Conservation (phyloP, 2,113 vertebrate genomes). For the Hypocryptadius cinnamomeus region DNA sequence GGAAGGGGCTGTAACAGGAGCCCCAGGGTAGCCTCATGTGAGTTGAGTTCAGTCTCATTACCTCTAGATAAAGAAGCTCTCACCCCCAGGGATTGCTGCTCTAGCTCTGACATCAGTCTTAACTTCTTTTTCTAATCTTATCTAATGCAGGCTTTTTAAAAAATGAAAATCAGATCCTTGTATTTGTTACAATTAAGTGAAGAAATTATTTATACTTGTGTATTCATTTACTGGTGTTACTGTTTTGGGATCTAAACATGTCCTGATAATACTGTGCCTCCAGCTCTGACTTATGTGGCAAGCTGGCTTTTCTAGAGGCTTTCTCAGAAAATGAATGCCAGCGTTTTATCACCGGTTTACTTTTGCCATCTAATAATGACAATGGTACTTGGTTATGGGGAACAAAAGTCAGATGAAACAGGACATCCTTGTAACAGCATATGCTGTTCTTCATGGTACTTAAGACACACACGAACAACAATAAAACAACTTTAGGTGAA, state of each 20-base stretch:
- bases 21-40: not conserved
- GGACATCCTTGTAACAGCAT: conserved; percentile 50
- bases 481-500: conserved; percentile 63
- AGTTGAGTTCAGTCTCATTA: not conserved
- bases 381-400: conserved; percentile 19
- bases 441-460: conserved; percentile 58
- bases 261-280: conserved; percentile 29
- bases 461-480: conserved; percentile 58
- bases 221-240: conserved; percentile 39
- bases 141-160: not conserved
- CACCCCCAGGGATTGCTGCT: conserved; percentile 10
- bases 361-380: conserved; percentile 51
- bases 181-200: conserved; percentile 46
- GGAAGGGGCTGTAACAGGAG: not conserved
- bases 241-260: conserved; percentile 36
- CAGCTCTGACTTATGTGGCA: conserved; percentile 47
- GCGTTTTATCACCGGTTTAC: conserved; percentile 53
- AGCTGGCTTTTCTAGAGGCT: conserved; percentile 45
- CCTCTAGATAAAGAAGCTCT: not conserved
- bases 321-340: conserved; percentile 23
- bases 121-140: conserved; percentile 18
- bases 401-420: conserved; percentile 60
- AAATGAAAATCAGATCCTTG: conserved; percentile 53
- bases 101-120: conserved; percentile 37
- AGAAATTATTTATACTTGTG: conserved; percentile 46